Base-by-base conservation (phyloP, 2,113 vertebrate genomes). In the Xenopus tropicalis region DNA sequence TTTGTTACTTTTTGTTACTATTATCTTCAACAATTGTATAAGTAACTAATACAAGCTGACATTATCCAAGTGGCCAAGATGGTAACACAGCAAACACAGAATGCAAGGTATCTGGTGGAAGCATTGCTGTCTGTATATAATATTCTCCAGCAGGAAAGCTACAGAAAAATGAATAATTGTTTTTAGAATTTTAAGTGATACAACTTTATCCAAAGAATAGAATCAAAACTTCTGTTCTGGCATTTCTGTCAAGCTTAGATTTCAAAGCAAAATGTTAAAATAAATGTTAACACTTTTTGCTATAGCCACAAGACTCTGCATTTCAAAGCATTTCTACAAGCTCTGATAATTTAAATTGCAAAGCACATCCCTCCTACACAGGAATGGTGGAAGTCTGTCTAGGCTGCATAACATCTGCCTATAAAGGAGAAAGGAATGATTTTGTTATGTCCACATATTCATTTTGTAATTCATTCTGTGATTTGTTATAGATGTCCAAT, bases 101-200 rank as follows among this genome's bases (percentile, higher is more conserved):
- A 59, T 71, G n/a, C 11, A 46, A 71, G 29, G 22, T 14, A 14
- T 66, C 37, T 24, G 17, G 24, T 37, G 3, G 22, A 9, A 19
- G 65, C n/a, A 72, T 61, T 42, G 21, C 71, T 68, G 20, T 58
- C 37, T 19, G 23, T 43, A 56, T 61, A 64, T 61, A 67, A 64
- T 61, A 67, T 52, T 74, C 61, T 48, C 72, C 72, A 74, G 66
- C 72, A 74, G 72, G 72, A 68, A 69, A n/a, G 42, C 24, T 23
- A 23, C 66, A 23, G 44, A 17, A 48, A 66, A 74, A 74, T 73
- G 37, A 61, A 62, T 68, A 23, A 52, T 61, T 52, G n/a, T 46
- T 66, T 68, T 74, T 42, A 61, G 21, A 42, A 46, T 61, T 48
- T 74, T 66, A 74, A 59, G 54, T 24, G 37, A 20, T 66, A 74